phyloP scores from a whole-genome alignment of 1,140 invertebrate genomes.

The Riptortus pedestris region DNA sequence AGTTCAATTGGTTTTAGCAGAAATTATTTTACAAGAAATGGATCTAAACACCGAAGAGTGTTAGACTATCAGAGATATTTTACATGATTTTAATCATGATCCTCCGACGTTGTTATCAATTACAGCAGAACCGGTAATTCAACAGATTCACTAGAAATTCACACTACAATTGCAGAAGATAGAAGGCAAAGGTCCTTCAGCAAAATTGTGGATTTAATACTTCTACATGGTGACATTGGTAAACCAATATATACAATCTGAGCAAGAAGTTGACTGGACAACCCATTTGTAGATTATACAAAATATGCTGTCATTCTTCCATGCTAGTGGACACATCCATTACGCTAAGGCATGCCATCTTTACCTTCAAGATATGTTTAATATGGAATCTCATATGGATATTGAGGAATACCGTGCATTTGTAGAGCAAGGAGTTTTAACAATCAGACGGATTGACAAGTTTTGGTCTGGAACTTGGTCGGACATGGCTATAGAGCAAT shows the following conservation, averaged over 20 bases:
- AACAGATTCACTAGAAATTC: not conserved
- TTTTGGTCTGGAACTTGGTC: slow-evolving; percentile 37
- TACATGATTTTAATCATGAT: not conserved
- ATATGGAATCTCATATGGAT: slow-evolving; percentile 26
- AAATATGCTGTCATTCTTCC: not conserved
- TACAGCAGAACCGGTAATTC: not conserved
- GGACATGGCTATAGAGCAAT: slow-evolving; percentile 38
- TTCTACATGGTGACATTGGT: slow-evolving; percentile 34
- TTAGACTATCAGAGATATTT: not conserved
- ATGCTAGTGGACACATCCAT: not conserved
- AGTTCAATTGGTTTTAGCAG: not conserved
- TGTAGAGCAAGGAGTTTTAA: slow-evolving; percentile 32
- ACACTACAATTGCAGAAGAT: not conserved
- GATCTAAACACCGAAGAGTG: not conserved
- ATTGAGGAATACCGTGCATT: not conserved
- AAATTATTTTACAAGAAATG: not conserved
- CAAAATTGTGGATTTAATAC: slow-evolving; percentile 37
- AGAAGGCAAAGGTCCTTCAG: slow-evolving; percentile 33
- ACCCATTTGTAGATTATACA: not conserved
- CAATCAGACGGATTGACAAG: slow-evolving; percentile 37
- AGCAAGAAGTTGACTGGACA: not conserved
- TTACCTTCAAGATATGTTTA: not conserved
- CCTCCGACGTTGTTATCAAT: not conserved
- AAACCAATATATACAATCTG: not conserved
- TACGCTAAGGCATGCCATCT: not conserved